Conservation (phyloP, 2,888 invertebrate species). For the Cylindroiulus punctatus region DNA sequence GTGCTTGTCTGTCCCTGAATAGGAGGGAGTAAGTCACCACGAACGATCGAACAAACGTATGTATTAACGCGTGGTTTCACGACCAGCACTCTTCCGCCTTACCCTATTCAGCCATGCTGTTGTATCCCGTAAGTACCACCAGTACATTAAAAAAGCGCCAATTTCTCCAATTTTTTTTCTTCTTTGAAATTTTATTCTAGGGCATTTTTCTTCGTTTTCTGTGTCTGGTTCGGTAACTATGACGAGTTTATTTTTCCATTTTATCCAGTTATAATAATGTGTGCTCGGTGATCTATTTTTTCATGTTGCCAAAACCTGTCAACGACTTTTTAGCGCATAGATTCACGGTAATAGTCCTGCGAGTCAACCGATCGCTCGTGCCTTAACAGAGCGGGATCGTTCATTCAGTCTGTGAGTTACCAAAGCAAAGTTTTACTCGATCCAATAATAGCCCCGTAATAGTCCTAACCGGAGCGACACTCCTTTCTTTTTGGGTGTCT, state of each 20-base stretch:
- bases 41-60: background rate
- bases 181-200: background rate
- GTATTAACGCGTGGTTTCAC: background rate
- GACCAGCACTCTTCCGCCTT: too few relatives aligned
- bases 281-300: background rate
- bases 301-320: background rate
- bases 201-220: background rate
- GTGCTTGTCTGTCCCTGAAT: background rate
- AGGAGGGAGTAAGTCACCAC: background rate
- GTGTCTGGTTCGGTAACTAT: slow-evolving; percentile 1
- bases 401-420: background rate
- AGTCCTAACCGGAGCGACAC: too few relatives aligned
- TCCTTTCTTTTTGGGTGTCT: too few relatives aligned
- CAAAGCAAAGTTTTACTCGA: background rate
- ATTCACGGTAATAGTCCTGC: background rate
- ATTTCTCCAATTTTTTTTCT: background rate
- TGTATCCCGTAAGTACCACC: background rate
- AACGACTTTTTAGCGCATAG: background rate
- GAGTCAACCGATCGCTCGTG: background rate
- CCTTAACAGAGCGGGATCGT: background rate
- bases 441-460: background rate
- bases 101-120: background rate
- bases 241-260: background rate
- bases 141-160: too few relatives aligned
- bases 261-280: background rate